Evolutionary conservation across 2,888 invertebrate genomes (phyloP).

Genomic region (Xylocampa areola): DNA sequence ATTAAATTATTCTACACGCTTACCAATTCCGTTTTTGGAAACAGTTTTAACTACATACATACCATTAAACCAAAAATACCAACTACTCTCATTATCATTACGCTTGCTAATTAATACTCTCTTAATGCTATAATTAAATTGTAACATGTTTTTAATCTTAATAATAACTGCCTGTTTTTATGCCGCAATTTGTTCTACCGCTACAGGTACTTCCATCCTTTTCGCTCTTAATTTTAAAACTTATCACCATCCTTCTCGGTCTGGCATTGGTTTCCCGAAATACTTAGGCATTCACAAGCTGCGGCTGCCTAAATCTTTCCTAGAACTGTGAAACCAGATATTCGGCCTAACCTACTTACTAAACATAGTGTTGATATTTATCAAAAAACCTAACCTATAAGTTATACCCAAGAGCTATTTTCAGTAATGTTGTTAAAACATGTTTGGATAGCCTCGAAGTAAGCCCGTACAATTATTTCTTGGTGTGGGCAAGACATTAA

Average conservation of each 20-base stretch:
- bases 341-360: constrained; percentile 19
- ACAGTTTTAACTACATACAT: constrained; percentile 9
- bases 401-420: constrained; percentile 2
- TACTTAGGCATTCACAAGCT: constrained; percentile 32
- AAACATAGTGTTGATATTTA: constrained; percentile 7
- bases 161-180: constrained; percentile 2
- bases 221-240: background rate
- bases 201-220: constrained; percentile 11
- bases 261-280: constrained; percentile 41
- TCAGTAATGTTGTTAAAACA: constrained; percentile 8
- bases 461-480: too few species aligned
- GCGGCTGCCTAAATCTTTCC: constrained; percentile 35
- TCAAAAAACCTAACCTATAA: background rate
- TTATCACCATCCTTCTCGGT: constrained; percentile 37
- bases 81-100: constrained; percentile 1
- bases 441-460: constrained; percentile 11
- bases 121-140: constrained; percentile 20
- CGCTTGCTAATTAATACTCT: constrained; percentile 28
- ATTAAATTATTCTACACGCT: background rate
- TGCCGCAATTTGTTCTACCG: constrained; percentile 17
- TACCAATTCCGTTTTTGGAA: constrained; percentile 6
- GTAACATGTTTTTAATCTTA: constrained; percentile 12
- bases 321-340: constrained; percentile 44
- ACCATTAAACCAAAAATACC: constrained; percentile 21
- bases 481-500: constrained; percentile 20